Conservation (phyloP, 1,140 invertebrate species). For the Probaryconus sp. region DNA sequence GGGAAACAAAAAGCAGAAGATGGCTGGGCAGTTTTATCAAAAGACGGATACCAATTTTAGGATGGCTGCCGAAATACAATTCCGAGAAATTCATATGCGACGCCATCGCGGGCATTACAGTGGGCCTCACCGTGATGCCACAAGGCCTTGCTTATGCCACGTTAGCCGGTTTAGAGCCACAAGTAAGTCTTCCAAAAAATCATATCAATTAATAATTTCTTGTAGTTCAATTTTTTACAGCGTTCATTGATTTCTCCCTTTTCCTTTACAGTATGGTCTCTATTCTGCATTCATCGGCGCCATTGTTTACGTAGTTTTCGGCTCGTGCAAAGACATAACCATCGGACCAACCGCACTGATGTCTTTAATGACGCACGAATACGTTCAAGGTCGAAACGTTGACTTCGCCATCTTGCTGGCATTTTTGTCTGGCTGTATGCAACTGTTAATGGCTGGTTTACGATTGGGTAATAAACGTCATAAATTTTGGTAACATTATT, state of each 20-base stretch:
- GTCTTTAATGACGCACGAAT: constrained; percentile 89
- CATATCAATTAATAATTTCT: constrained; percentile 9
- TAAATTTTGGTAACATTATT: constrained; percentile 3
- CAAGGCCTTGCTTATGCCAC: constrained; percentile 93
- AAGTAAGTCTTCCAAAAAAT: constrained; percentile 79
- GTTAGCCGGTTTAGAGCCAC: constrained; percentile 87
- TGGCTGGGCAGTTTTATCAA: constrained; percentile 61
- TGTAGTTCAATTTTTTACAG: constrained; percentile 3
- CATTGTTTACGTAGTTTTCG: constrained; percentile 93
- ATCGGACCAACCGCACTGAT: constrained; percentile 92
- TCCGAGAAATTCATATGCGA: constrained; percentile 85
- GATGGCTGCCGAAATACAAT: constrained; percentile 86
- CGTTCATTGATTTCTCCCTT: constrained; percentile 34
- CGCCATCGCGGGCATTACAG: constrained; percentile 89
- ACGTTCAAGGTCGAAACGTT: constrained; percentile 82
- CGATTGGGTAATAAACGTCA: constrained; percentile 83
- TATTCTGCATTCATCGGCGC: constrained; percentile 96
- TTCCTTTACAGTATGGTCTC: constrained; percentile 87
- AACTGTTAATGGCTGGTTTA: constrained; percentile 89
- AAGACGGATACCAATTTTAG: constrained; percentile 80
- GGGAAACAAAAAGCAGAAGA: constrained; percentile 46
- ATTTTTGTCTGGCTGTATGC: constrained; percentile 89
- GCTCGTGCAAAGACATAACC: constrained; percentile 94
- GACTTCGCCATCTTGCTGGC: constrained; percentile 91
- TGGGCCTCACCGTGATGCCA: constrained; percentile 92